Percentiles rank a stretch among this genome's conserved stretches.
Conservation (phyloP, 2,797 vertebrate species). For the Gymnothorax javanicus region DNA sequence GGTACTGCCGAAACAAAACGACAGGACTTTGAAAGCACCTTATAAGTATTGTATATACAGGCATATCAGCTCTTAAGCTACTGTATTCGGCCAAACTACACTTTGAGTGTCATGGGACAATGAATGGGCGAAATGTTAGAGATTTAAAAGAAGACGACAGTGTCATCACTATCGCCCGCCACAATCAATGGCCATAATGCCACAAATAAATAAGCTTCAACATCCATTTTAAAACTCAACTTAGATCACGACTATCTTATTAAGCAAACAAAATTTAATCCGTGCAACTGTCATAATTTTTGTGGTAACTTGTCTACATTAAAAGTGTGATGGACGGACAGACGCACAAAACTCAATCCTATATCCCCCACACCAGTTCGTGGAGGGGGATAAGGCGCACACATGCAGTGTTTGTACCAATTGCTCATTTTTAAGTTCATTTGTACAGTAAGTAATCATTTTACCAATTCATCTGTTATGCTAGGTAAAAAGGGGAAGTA, state of each 20-base stretch:
- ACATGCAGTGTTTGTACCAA: neutral
- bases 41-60: neutral
- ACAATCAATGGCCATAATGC: too few relatives aligned
- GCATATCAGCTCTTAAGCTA: neutral
- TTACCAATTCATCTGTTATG: neutral
- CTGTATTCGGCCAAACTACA: neutral
- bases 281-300: too few relatives aligned
- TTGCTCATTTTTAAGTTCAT: neutral
- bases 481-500: neutral
- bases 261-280: too few relatives aligned
- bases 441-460: neutral
- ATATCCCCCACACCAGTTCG: too few relatives aligned
- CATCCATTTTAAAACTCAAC: too few relatives aligned
- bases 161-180: too few relatives aligned
- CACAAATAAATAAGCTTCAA: too few relatives aligned
- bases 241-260: too few relatives aligned
- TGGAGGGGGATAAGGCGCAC: neutral
- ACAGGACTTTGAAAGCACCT: neutral
- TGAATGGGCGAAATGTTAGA: neutral
- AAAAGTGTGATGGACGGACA: too few relatives aligned
- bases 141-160: neutral
- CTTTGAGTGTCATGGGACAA: neutral
- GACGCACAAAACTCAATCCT: too few relatives aligned
- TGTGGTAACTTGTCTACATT: too few relatives aligned
- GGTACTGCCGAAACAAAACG: neutral